These are phyloP conservation scores for Ceuthmochares aereus DNA, from an alignment of 2,113 vertebrate genomes.

Conservation along the genomic window DNA sequence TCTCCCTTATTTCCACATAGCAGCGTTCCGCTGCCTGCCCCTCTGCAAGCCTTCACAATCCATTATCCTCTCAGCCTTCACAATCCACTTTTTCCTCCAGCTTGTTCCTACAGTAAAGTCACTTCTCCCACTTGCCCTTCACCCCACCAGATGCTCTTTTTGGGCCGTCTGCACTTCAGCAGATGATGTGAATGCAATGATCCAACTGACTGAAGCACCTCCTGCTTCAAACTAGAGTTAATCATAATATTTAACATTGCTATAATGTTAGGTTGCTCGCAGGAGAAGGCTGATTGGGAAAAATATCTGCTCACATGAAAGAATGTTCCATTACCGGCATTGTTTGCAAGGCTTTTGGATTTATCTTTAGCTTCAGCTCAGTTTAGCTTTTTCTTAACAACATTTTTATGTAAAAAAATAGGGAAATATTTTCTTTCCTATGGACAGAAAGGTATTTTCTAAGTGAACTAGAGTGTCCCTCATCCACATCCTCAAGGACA, in stretches of 20 bases:
- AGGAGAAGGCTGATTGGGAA: not conserved
- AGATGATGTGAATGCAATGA: not conserved
- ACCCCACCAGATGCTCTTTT: constrained; percentile 24
- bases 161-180: not conserved
- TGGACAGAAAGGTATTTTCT: not conserved
- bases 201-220: not conserved
- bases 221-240: not conserved
- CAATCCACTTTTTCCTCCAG: not conserved
- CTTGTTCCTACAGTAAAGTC: not conserved
- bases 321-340: not conserved
- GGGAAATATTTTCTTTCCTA: not conserved
- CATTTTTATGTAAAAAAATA: not conserved
- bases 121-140: not conserved
- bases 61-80: not conserved
- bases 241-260: not conserved
- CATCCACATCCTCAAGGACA: not conserved
- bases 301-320: not conserved
- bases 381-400: not conserved
- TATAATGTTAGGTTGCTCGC: not conserved
- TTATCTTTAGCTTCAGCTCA: not conserved
- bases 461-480: not conserved
- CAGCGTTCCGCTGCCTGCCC: not conserved
- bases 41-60: not conserved
- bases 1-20: not conserved
- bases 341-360: not conserved